These are phyloP conservation scores for Mechanitis messenoides DNA, from an alignment of 2,888 invertebrate genomes.

Conservation along the genomic window DNA sequence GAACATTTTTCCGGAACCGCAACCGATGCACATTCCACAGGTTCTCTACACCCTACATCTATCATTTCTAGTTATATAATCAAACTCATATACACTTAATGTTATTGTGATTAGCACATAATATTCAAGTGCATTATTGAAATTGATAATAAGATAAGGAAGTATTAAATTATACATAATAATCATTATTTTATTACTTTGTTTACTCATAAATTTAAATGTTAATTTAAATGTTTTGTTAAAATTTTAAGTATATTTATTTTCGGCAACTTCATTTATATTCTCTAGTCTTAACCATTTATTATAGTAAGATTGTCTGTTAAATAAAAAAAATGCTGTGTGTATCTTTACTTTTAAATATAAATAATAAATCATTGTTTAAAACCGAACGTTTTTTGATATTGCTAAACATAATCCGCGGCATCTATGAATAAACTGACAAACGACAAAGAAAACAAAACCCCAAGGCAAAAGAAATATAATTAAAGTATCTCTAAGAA, in stretches of 20 bases:
- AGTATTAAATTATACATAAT: too few species aligned
- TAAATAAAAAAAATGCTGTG: too few species aligned
- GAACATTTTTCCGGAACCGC: constrained; percentile 57
- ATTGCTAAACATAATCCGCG: constrained; percentile 18
- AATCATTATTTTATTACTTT: too few species aligned
- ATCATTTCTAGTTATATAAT: constrained; percentile 14
- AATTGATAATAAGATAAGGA: not conserved
- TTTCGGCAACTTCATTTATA: too few species aligned
- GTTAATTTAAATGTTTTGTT: too few species aligned
- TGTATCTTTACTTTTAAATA: too few species aligned
- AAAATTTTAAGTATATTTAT: too few species aligned
- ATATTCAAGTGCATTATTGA: not conserved
- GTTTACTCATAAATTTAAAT: too few species aligned
- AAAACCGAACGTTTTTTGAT: not conserved
- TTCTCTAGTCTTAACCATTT: too few species aligned
- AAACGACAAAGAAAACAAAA: constrained; percentile 30
- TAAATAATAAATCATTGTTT: not conserved
- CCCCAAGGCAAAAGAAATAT: not conserved
- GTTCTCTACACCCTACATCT: constrained; percentile 15
- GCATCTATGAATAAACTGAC: constrained; percentile 36
- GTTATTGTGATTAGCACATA: not conserved
- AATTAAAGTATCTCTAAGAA: too few species aligned
- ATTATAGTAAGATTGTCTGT: too few species aligned
- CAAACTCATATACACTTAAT: not conserved
- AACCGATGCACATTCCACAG: constrained; percentile 44